phyloP scores from a whole-genome alignment of 2,888 invertebrate genomes.

The Carterocephalus palaemon region DNA sequence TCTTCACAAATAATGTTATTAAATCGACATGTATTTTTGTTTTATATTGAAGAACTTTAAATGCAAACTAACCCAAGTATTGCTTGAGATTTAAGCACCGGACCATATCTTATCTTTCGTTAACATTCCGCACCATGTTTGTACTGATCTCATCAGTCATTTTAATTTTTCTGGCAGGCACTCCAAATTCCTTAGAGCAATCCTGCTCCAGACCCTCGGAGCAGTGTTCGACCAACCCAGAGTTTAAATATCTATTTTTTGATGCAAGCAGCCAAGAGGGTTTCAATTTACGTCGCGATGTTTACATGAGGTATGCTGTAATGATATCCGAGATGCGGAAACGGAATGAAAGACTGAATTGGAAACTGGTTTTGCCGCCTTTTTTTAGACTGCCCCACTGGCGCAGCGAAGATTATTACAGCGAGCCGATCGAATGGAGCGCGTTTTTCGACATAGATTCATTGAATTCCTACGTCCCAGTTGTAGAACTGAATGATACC shows the following conservation, averaged over 20 bases:
- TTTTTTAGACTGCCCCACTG: conserved; percentile 96
- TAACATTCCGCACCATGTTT: conserved; percentile 15
- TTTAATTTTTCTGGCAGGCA: conserved; percentile 14
- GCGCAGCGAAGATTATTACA: conserved; percentile 79
- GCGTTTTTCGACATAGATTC: conserved; percentile 91
- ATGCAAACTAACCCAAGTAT: too few species aligned
- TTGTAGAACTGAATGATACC: conserved; percentile 91
- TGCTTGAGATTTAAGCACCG: too few species aligned
- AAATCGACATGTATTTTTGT: too few species aligned
- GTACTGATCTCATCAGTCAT: conserved; percentile 8
- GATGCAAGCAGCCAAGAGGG: conserved; percentile 98
- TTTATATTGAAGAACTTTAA: too few species aligned
- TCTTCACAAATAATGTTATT: too few species aligned
- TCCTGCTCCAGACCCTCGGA: conserved; percentile 28
- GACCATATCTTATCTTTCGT: too few species aligned
- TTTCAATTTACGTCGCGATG: conserved; percentile 97
- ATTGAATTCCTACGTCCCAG: conserved; percentile 87
- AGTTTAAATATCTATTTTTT: conserved; percentile 88
- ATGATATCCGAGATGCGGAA: conserved; percentile 84
- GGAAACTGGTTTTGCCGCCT: conserved; percentile 91
- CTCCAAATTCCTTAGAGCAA: conserved; percentile 23
- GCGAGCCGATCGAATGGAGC: conserved; percentile 86
- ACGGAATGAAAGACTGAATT: conserved; percentile 63
- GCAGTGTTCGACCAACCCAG: background rate
- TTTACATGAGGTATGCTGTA: conserved; percentile 94